Conservation (phyloP, 2,797 vertebrate genomes). For the Artibeus jamaicensis region DNA sequence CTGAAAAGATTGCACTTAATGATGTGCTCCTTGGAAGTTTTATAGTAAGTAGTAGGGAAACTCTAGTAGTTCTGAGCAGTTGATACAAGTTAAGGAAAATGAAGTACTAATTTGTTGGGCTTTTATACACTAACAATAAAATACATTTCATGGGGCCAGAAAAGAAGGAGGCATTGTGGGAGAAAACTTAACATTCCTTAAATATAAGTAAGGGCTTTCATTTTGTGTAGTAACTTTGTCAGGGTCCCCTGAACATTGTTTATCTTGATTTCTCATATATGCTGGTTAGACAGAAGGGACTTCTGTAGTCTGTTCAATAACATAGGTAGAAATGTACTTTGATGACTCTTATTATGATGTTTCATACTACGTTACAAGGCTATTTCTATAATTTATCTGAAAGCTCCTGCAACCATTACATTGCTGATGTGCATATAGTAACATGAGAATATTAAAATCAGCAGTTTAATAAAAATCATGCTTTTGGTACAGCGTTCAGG, state of each 20-base stretch:
- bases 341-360: slow-evolving; percentile 33
- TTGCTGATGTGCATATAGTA: slow-evolving; percentile 45
- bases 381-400: slow-evolving; percentile 52
- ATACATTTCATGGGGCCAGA: slow-evolving; percentile 25
- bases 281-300: slow-evolving; percentile 14
- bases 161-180: not conserved
- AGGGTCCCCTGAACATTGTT: slow-evolving; percentile 33
- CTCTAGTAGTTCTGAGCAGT: slow-evolving; percentile 18
- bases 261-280: slow-evolving; percentile 38
- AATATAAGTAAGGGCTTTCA: slow-evolving; percentile 36
- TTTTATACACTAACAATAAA: slow-evolving; percentile 26
- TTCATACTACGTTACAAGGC: slow-evolving; percentile 21
- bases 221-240: slow-evolving; percentile 49
- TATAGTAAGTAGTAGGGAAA: not conserved
- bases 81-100: slow-evolving; percentile 43
- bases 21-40: slow-evolving; percentile 16
- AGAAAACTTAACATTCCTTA: slow-evolving; percentile 35
- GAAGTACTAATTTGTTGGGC: not conserved
- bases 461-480: slow-evolving; percentile 68
- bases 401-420: slow-evolving; percentile 39
- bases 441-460: slow-evolving; percentile 44
- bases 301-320: slow-evolving; percentile 41
- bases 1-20: slow-evolving; percentile 16
- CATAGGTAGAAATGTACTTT: slow-evolving; percentile 50
- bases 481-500: slow-evolving; percentile 73